Base-by-base conservation (phyloP, 2,113 vertebrate genomes). In the Pelmatolapia mariae region DNA sequence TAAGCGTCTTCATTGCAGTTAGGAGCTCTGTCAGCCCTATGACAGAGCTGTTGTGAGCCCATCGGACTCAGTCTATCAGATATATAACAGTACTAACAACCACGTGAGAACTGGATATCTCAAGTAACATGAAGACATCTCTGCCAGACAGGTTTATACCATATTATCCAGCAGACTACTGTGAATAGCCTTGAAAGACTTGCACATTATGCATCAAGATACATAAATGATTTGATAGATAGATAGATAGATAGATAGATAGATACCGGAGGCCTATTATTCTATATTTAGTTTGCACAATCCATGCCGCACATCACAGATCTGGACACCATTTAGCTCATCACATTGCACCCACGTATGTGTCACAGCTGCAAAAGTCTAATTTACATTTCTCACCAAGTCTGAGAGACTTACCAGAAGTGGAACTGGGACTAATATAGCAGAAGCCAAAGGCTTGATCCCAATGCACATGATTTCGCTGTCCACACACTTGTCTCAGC, bases 391-490 rank as follows among this genome's bases (percentile, higher is more conserved):
- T 84, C 45, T 80, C 47, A 63, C 76, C 38, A 91, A 91, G 90
- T 93, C 63, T n/a, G 26, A 79, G 81, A 84, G 86, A 95, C 95
- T 95, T 93, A 95, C 95, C 95, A 89, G 61, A 92, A 95, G 94
- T 93, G 87, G 85, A 79, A 54, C 86, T 93, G 86, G 81, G 80
- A 52, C 87, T 80, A 85, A 91, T 87, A 80, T 19, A 79, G 79
- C 87, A 88, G 88, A 89, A 76, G 86, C 81, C 81, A 73, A 85
- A 63, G 29, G 78, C 56, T 68, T 78, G 89, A 63, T 87, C 80
- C 87, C 19, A 26, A 16, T 10, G 88, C 82, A 82, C 92, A 90
- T 93, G 89, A 83, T 93, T 83, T 59, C 76, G n/a, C 82, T 56
- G 91, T 89, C 83, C 86, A 83, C 83, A 82, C 78, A 76, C 84